Percentiles rank a stretch among this genome's conserved stretches.
Evolutionary conservation across 2,797 vertebrate genomes (phyloP).

Genomic region (Aeoliscus strigatus): DNA sequence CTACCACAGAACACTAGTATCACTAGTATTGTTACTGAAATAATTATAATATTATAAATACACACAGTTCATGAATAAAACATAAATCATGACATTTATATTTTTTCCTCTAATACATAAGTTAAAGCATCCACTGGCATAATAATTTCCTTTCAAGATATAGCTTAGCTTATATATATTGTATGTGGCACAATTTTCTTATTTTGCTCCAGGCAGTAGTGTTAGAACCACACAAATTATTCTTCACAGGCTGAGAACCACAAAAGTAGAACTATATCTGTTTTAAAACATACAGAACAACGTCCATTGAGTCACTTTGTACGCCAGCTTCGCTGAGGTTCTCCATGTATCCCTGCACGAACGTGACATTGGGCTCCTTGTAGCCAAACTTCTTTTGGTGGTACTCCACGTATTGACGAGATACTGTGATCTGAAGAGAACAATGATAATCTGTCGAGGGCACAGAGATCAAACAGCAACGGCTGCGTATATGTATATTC

Average conservation of each 20-base stretch:
- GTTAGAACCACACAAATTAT: background rate
- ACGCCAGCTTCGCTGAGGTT: conserved; percentile 68
- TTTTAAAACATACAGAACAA: conserved; percentile 64
- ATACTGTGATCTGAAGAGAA: conserved; percentile 50
- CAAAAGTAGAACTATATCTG: background rate
- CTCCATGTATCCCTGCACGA: conserved; percentile 76
- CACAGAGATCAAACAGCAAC: background rate
- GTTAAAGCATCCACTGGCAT: no score
- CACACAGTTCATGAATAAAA: no score
- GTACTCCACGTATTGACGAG: conserved; percentile 66
- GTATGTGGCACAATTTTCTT: no score
- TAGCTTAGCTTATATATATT: no score
- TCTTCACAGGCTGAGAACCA: background rate
- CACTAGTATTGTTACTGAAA: no score
- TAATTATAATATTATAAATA: no score
- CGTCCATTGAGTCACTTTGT: conserved; percentile 61
- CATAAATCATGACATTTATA: no score
- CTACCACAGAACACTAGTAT: no score
- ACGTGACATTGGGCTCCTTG: conserved; percentile 63
- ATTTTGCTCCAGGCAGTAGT: background rate
- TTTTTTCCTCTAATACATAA: no score
- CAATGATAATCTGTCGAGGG: background rate
- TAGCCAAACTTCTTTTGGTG: conserved; percentile 73
- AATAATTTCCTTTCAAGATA: no score
- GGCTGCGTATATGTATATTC: fast-evolving